Conservation (phyloP, 2,113 vertebrate genomes). For the Grallaria varia region DNA sequence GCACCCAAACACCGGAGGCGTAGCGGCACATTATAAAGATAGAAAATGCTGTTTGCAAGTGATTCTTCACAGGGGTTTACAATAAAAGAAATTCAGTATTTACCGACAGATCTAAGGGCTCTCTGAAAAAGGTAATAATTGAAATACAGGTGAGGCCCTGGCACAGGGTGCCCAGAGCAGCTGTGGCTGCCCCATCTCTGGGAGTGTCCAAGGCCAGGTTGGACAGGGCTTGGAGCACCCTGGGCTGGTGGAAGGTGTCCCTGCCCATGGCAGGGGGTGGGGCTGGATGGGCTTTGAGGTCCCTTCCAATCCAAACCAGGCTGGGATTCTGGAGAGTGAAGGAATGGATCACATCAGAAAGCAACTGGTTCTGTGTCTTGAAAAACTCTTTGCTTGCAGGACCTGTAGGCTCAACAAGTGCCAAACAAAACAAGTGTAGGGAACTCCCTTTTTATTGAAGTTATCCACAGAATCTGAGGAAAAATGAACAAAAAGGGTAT, state of each 20-base stretch:
- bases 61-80: too few species aligned
- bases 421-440: neutral
- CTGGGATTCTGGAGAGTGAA: neutral
- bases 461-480: neutral
- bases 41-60: too few species aligned
- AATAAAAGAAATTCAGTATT: too few species aligned
- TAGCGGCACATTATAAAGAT: too few species aligned
- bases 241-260: neutral
- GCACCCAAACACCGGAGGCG: too few species aligned
- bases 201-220: fast-evolving
- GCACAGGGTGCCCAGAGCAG: neutral
- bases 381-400: neutral
- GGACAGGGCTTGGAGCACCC: fast-evolving
- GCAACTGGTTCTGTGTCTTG: neutral
- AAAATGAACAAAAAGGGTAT: neutral
- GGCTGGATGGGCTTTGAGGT: fast-evolving
- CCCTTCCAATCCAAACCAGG: neutral
- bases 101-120: too few species aligned
- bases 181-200: neutral
- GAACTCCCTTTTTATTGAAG: neutral
- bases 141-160: too few species aligned
- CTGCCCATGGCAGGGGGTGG: neutral
- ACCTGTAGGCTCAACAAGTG: neutral
- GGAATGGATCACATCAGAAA: neutral
- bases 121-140: too few species aligned